phyloP scores from a whole-genome alignment of 2,888 invertebrate species.

The Rhyacophila evoluta region DNA sequence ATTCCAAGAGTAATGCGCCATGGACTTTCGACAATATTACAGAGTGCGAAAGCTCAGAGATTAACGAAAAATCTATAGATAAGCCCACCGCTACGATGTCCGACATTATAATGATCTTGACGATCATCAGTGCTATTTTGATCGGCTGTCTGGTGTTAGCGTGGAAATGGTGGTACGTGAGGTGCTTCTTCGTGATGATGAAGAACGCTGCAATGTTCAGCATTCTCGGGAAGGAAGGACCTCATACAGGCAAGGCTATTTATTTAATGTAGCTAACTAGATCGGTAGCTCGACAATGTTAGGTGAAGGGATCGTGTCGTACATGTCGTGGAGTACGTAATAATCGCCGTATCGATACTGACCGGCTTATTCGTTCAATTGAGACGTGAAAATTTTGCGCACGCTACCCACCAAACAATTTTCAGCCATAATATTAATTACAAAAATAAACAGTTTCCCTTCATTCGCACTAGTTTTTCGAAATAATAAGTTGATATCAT shows the following conservation, averaged over 20 bases:
- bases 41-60: not conserved
- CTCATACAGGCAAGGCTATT: not conserved
- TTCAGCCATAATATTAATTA: no score
- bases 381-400: no score
- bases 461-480: no score
- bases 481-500: no score
- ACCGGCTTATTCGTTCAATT: no score
- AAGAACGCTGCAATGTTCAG: conserved; percentile 72
- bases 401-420: no score
- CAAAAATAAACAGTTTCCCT: no score
- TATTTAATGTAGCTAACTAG: no score
- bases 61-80: not conserved
- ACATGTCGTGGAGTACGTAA: no score
- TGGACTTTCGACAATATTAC: conserved; percentile 28
- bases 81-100: not conserved
- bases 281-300: no score
- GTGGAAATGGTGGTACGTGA: conserved; percentile 69
- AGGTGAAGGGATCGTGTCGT: no score
- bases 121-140: not conserved
- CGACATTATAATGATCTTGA: not conserved
- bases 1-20: conserved; percentile 57
- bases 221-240: conserved; percentile 65
- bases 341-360: no score
- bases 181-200: conserved; percentile 71
- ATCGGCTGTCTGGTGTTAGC: conserved; percentile 58